Evolutionary conservation across 2,888 invertebrate genomes (phyloP), one percentile per base, ranked within the genome.

Genomic region (Mythimna pallens): DNA sequence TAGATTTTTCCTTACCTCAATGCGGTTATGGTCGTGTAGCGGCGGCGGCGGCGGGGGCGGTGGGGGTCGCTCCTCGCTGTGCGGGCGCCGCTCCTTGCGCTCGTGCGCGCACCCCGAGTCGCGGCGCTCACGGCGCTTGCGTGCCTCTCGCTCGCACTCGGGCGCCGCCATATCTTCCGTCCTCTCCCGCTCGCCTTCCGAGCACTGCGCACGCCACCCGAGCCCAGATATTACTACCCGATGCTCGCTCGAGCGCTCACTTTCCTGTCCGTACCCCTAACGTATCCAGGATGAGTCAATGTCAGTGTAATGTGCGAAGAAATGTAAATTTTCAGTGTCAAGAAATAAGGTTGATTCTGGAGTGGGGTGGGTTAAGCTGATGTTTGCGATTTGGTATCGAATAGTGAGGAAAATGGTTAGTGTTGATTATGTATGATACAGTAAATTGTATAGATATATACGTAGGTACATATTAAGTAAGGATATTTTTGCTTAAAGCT

Each of bases 101-200:
- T 96, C 96, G 87, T 95, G 96, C 55, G 95, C 93, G 87, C 94
- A 92, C 75, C 97, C 97, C 73, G 97, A 96, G 89, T 97, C 97
- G n/a, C 97, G 94, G 70, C 97, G 96, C 93, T 97, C 97, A 89
- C 97, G 97, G 64, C 97, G 95, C 92, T 97, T 97, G 87, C 97
- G 96, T 84, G 97, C 96, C 93, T 97, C 96, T 87, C 97, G 94
- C 93, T 96, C 96, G 91, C 97, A 95, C 92, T 96, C 95, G 69
- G 96, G 95, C 81, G 96, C 95, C 84, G 95, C 96, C 94, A 97
- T 97, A 75, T 96, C 95, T 90, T 93, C 95, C 40, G 91, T 88
- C 89, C 96, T 94, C 89, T 91, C 92, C 52, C 90, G 88, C 83
- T 89, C 91, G 72, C 88, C 90, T 89, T 94, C 94, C 89, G 94